Evolutionary conservation across 2,113 vertebrate genomes (phyloP), one percentile per base, ranked within the genome.

Genomic region (Mus musculus): DNA sequence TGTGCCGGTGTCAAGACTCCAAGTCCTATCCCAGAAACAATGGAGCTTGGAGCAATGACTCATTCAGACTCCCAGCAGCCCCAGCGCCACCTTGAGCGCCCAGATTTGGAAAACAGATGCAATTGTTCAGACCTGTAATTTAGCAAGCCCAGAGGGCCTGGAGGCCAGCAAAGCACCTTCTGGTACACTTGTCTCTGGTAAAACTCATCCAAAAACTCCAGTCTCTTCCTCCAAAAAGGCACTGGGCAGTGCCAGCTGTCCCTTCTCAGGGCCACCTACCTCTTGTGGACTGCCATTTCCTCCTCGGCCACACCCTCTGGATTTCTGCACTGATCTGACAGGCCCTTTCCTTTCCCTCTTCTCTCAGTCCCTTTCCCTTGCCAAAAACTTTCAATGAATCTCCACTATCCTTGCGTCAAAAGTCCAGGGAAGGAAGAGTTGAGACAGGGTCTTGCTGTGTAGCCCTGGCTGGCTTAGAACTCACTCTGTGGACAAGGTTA

Each of bases 241-340:
- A 69, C 67, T 46, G 30, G 82, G 42, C 75, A 59, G 69, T 85
- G 59, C 14, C 81, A 81, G 56, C 75, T 80, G 56, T 61, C 65
- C 59, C 9, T 14, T 94, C 75, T 85, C 76, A 93, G 76, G 95
- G 75, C 71, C 80, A 84, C 26, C n/a, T n/a, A 71, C 42, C 33
- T 76, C 61, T 75, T 10, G 56, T 67, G 61, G 63, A 39, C 54
- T 33, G 61, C 92, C 36, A 78, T 56, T 33, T 9, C 3, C 22
- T 1, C 49, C 52, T 75, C 46, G 30, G 46, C 22, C 54, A 24
- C 72, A 73, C n/a, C 56, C 69, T 75, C 59, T 71, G 87, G 87
- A 75, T 30, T 88, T 33, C 33, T 69, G 5, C 78, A 76, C 59
- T 69, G 17, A 56, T 72, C 77, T 69, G 54, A 80, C 67, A 7